Base-by-base conservation (phyloP, 2,888 invertebrate genomes). In the Chloroclysta siterata region DNA sequence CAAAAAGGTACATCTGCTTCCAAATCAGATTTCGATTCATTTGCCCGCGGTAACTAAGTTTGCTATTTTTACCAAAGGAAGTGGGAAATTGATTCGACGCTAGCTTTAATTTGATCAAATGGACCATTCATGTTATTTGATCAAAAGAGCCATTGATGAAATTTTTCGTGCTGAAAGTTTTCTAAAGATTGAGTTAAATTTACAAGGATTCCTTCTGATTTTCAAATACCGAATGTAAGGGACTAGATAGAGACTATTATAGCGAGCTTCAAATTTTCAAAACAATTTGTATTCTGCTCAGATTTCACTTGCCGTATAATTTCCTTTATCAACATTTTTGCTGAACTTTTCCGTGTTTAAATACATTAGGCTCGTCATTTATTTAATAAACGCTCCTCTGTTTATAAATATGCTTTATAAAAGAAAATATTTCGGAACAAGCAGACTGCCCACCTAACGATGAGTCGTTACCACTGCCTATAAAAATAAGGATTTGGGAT, bases 21-120 rank as follows among this genome's bases (percentile, higher is more conserved):
- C 56, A 64, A 66, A 72, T 65, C 55, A 62, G 61, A 70, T 72
- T 68, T 63, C 61, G 57, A 65, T 66, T 71, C 22, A 22, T 22
- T 22, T 59, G 33, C 58, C 51, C 47, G 41, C 55, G 14, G 62
- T 71, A 69, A 69, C 67, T 64, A 63, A 63, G 55, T 71, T 67
- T 65, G 60, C 65, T 64, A 62, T 63, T 64, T 65, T 63, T 50
- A 48, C 13, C 47, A 15, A n/a, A 53, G 50, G 47, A 55, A 60
- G 60, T 48, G 29, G 39, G 46, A 50, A 57, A 5, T 48, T 57
- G 56, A 50, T 60, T 60, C 44, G 11, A 39, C 36, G 22, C 55
- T 39, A 33, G 55, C 41, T 60, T 53, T 65, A 65, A 65, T 65
- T 60, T 44, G 53, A 60, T 60, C 50, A 65, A 50, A 64, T 46